Evolutionary conservation across 2,113 vertebrate genomes (phyloP), one percentile per base, ranked within the genome.

Genomic region (Corythoichthys intestinalis): DNA sequence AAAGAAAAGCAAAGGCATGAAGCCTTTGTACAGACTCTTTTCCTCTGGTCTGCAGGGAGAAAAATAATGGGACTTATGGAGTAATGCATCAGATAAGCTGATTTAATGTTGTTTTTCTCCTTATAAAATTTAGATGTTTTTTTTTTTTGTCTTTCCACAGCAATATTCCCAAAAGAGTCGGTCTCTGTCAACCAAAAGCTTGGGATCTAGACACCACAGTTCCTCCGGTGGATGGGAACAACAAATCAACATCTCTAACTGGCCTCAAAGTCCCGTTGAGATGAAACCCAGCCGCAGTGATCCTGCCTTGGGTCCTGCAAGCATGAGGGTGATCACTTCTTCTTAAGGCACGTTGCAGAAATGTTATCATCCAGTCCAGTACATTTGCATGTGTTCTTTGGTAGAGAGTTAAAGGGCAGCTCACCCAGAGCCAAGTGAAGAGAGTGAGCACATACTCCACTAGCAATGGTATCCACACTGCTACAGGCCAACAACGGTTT

Each of bases 261-360:
- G 91, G 74, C 85, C 90, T 71, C 88, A 90, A 76, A 79, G 85
- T 46, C 71, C 89, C 74, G 92, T 63, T 15, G 82, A 71, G 48
- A 34, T 98, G 75, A 95, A 94, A 83, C 81, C 90, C 46, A 95
- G 94, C 82, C 88, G 86, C 61, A 96, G 94, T 0, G 95, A 96
- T 85, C 93, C 94, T 0, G 78, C 92, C 61, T 90, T 97, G 76
- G 91, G 74, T 4, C 0, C 69, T 1, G 35, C 20, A 37, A 1
- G 39, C 20, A 1, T 14, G n/a, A 77, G 72, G 77, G 81, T 87
- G 49, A 74, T 61, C 15, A 67, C 0, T 66, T 35, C 47, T 13
- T 57, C 4, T n/a, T 34, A 35, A n/a, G 7, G 62, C 0, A 37
- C 69, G 12, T 14, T 37, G 56, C 20, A 47, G 20, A 34, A 41